A percentile compares a stretch with the other conserved stretches of the same genome.
phyloP scores from a whole-genome alignment of 2,888 invertebrate species.

The Rambutsinella grinnellia region DNA sequence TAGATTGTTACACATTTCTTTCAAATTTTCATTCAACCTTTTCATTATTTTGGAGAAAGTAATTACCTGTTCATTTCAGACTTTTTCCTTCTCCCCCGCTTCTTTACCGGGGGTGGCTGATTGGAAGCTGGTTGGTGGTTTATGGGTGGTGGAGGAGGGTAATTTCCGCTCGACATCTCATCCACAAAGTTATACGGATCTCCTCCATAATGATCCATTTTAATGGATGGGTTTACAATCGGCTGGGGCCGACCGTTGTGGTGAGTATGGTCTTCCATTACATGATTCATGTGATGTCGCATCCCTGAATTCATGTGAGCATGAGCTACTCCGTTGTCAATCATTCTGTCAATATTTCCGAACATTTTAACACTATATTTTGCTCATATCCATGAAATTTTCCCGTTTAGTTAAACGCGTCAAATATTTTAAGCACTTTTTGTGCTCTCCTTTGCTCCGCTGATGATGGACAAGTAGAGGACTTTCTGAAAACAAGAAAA shows the following conservation, averaged over 20 bases:
- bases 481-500: too few species aligned
- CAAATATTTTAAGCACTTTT: too few species aligned
- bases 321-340: slow-evolving; percentile 57
- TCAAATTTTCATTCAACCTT: background rate
- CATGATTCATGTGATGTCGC: slow-evolving; percentile 49
- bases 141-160: slow-evolving; percentile 34
- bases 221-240: slow-evolving; percentile 56
- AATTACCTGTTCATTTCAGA: slow-evolving; percentile 63
- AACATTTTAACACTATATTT: slow-evolving; percentile 70
- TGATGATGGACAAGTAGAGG: too few species aligned
- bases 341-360: slow-evolving; percentile 64
- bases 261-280: slow-evolving; percentile 51
- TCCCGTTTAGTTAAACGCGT: slow-evolving; percentile 79
- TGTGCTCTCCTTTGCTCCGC: too few species aligned
- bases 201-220: slow-evolving; percentile 69
- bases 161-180: slow-evolving; percentile 65
- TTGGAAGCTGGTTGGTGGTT: slow-evolving; percentile 40
- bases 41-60: background rate
- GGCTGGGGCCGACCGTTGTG: slow-evolving; percentile 45
- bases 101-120: slow-evolving; percentile 76
- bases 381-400: slow-evolving; percentile 94
- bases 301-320: slow-evolving; percentile 51
- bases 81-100: slow-evolving; percentile 90
- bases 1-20: background rate
- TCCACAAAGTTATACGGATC: slow-evolving; percentile 87